These are phyloP conservation scores for Porites rus DNA, from an alignment of 92 coral and sea anemone genomes.

Conservation along the genomic window DNA sequence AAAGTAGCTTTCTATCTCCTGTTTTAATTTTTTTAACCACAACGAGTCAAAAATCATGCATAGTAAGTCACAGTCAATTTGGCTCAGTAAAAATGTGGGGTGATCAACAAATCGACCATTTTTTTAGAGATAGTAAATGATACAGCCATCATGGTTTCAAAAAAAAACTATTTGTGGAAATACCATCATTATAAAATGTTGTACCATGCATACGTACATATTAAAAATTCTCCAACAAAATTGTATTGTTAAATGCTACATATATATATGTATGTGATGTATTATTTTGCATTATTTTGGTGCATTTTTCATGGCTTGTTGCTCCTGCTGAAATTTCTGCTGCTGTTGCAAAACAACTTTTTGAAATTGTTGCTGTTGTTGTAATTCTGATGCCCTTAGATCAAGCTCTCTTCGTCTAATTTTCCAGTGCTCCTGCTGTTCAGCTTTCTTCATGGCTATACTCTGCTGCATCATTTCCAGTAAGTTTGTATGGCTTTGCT, in stretches of 20 bases:
- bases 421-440: neutral
- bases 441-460: slow-evolving; percentile 1
- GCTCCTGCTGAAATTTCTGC: slow-evolving; percentile 29
- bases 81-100: too few relatives aligned
- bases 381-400: neutral
- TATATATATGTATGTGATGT: too few relatives aligned
- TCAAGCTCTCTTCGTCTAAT: slow-evolving; percentile 1
- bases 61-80: neutral
- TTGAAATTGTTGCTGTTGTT: slow-evolving; percentile 37
- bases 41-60: neutral
- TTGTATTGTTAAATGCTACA: too few relatives aligned
- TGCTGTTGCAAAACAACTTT: slow-evolving; percentile 20
- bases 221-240: too few relatives aligned
- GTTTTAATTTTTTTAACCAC: neutral
- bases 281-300: neutral
- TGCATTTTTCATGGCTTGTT: slow-evolving; percentile 25
- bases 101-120: too few relatives aligned
- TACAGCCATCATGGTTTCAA: too few relatives aligned
- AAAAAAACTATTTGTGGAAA: too few relatives aligned
- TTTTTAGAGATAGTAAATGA: too few relatives aligned
- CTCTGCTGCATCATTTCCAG: slow-evolving; percentile 26
- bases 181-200: too few relatives aligned
- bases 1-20: neutral
- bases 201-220: too few relatives aligned
- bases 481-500: slow-evolving; percentile 34